These are phyloP conservation scores for Campoletis raptor DNA, from an alignment of 2,888 invertebrate genomes.

Conservation along the genomic window DNA sequence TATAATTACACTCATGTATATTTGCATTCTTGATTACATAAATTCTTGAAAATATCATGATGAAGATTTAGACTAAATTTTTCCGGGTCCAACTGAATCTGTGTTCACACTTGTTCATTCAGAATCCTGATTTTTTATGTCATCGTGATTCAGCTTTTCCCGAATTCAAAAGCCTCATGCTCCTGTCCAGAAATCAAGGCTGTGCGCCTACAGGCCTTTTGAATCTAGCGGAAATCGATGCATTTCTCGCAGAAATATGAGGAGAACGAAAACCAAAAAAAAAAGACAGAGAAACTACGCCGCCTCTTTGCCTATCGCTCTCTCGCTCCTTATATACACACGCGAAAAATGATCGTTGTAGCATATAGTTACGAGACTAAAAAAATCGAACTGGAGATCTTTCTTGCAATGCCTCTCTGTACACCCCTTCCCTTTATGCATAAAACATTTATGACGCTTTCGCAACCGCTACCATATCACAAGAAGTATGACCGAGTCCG, in stretches of 20 bases:
- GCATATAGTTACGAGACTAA: slow-evolving; percentile 27
- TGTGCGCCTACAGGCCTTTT: background rate
- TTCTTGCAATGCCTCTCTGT: background rate
- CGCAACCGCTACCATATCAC: background rate
- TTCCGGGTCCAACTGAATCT: background rate
- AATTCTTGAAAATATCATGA: slow-evolving; percentile 11
- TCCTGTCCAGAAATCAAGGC: background rate
- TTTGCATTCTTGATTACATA: background rate
- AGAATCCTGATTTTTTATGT: background rate
- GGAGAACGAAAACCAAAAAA: background rate
- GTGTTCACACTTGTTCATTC: background rate
- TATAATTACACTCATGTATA: background rate
- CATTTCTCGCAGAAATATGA: background rate
- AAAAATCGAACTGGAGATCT: slow-evolving; percentile 17
- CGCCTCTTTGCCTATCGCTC: background rate
- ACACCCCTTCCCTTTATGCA: background rate
- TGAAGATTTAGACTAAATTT: background rate
- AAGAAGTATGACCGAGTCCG: background rate
- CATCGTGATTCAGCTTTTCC: background rate
- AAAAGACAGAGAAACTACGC: background rate
- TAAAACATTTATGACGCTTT: background rate
- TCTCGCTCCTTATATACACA: background rate
- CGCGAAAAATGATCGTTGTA: background rate
- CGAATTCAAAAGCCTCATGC: background rate
- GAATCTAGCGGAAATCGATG: no score